A percentile compares a stretch with the other conserved stretches of the same genome.
phyloP scores from a whole-genome alignment of 2,797 vertebrate genomes.

The Furcifer pardalis region DNA sequence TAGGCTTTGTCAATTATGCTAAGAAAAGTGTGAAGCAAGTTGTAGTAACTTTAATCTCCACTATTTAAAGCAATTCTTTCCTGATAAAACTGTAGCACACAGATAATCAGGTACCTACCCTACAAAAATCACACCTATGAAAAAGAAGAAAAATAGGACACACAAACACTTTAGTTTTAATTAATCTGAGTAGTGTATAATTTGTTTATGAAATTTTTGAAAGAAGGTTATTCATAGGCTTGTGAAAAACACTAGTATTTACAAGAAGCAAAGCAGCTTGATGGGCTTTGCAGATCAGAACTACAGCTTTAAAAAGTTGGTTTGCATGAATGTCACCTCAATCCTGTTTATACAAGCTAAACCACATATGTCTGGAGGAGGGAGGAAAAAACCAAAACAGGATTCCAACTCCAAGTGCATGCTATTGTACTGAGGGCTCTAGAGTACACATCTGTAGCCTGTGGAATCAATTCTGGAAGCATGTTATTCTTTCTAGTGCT shows the following conservation, averaged over 20 bases:
- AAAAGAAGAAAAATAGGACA: constrained; percentile 53
- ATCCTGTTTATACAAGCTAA: constrained; percentile 48
- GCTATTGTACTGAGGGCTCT: constrained; percentile 42
- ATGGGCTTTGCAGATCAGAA: constrained; percentile 60
- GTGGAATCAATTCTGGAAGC: constrained; percentile 22
- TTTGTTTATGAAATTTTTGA: constrained; percentile 55
- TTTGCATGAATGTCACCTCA: constrained; percentile 62
- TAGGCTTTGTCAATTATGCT: background rate
- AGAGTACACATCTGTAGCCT: constrained; percentile 47
- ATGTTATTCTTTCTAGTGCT: background rate
- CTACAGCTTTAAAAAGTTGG: constrained; percentile 56
- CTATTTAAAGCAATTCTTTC: constrained; percentile 39
- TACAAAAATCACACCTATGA: constrained; percentile 44
- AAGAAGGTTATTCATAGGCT: constrained; percentile 24
- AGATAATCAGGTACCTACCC: constrained; percentile 34
- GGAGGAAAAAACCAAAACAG: constrained; percentile 5
- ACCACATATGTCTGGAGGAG: background rate
- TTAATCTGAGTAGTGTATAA: constrained; percentile 61
- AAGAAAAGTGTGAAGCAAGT: constrained; percentile 3
- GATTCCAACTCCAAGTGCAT: constrained; percentile 25
- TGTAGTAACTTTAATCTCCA: constrained; percentile 33
- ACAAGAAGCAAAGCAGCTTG: constrained; percentile 63
- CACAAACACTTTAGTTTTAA: constrained; percentile 61
- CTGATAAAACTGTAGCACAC: constrained; percentile 32
- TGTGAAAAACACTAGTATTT: constrained; percentile 30